Percentiles rank a stretch among this genome's conserved stretches.
Conservation (phyloP, 2,797 vertebrate genomes). For the Lutjanus argentimaculatus region DNA sequence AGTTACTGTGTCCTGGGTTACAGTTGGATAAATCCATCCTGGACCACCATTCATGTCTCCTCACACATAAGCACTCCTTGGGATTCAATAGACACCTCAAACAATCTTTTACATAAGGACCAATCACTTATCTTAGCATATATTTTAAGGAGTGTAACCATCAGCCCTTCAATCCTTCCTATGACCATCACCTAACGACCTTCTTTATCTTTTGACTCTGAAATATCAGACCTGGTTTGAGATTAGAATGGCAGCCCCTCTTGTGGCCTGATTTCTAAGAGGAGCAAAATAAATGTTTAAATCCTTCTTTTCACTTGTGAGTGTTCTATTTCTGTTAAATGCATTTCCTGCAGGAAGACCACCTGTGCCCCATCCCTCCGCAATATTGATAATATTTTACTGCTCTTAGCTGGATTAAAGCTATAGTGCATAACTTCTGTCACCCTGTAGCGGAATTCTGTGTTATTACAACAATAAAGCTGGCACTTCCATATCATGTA, state of each 20-base stretch:
- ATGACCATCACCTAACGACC: conserved; percentile 3
- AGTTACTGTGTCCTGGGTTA: not conserved
- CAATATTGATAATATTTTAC: not conserved
- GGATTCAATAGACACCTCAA: too few relatives aligned
- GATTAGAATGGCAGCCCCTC: not conserved
- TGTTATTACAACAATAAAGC: too few relatives aligned
- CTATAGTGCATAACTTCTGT: too few relatives aligned
- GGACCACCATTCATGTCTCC: conserved; percentile 2
- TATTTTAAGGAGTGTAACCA: not conserved
- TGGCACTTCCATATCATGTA: too few relatives aligned
- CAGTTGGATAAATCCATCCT: not conserved
- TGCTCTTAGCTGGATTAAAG: not conserved
- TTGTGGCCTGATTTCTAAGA: conserved; percentile 5
- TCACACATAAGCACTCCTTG: not conserved
- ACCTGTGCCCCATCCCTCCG: not conserved
- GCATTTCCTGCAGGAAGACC: not conserved
- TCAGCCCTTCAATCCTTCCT: not conserved
- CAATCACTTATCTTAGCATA: not conserved
- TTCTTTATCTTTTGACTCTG: not conserved
- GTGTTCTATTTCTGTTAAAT: not conserved
- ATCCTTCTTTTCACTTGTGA: not conserved
- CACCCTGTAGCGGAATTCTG: too few relatives aligned
- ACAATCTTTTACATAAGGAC: too few relatives aligned
- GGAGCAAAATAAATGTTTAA: not conserved
- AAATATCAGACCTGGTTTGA: not conserved